Percentiles rank a stretch among this genome's conserved stretches.
Evolutionary conservation across 1,140 invertebrate species (phyloP).

Genomic region (Drosophila lacteicornis): DNA sequence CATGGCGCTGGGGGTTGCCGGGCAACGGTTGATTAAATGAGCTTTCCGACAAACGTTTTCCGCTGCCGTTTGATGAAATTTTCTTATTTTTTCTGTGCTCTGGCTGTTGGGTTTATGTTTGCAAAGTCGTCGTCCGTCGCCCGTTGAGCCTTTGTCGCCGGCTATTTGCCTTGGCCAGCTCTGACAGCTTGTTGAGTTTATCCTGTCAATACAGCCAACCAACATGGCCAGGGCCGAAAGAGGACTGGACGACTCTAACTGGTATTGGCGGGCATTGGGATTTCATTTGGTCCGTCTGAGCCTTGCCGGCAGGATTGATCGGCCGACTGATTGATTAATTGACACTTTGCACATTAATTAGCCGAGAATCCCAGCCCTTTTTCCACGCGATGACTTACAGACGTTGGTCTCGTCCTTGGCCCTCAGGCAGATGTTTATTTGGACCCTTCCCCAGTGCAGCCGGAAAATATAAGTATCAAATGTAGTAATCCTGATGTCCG

Average conservation of each 20-base stretch:
- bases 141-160: constrained; percentile 62
- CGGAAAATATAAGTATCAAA: not conserved
- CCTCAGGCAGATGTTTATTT: constrained; percentile 38
- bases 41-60: constrained; percentile 46
- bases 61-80: constrained; percentile 59
- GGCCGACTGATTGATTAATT: constrained; percentile 79
- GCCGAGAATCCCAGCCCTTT: constrained; percentile 32
- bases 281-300: constrained; percentile 44
- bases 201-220: constrained; percentile 65
- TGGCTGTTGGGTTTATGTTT: constrained; percentile 42
- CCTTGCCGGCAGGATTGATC: constrained; percentile 65
- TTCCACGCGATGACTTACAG: constrained; percentile 35
- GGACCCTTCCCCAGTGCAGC: not conserved
- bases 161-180: constrained; percentile 66
- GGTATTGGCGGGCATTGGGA: constrained; percentile 41
- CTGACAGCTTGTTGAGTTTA: constrained; percentile 77
- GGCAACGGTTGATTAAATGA: constrained; percentile 70
- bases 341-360: constrained; percentile 83
- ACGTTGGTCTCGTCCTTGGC: constrained; percentile 31
- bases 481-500: not conserved
- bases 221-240: constrained; percentile 3
- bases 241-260: constrained; percentile 24
- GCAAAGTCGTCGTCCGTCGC: constrained; percentile 43
- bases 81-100: constrained; percentile 21
- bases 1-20: constrained; percentile 45